phyloP scores from a whole-genome alignment of 2,888 invertebrate genomes.

The Dicroscelio sp. region DNA sequence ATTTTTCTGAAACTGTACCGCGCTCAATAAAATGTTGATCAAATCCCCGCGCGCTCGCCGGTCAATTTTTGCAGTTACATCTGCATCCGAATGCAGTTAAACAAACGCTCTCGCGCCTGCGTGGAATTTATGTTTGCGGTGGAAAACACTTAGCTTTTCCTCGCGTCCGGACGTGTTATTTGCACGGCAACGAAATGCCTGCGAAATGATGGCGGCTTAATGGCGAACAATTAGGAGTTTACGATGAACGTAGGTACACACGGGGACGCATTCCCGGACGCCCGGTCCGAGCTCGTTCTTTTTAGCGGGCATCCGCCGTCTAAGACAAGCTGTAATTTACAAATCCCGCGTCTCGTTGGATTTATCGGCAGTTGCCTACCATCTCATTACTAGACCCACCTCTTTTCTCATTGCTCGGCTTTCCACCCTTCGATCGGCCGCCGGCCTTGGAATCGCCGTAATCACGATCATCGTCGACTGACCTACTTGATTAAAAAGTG shows the following conservation, averaged over 20 bases:
- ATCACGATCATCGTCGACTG: constrained; percentile 88
- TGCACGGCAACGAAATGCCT: constrained; percentile 71
- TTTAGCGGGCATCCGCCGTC: constrained; percentile 78
- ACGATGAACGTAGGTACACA: constrained; percentile 76
- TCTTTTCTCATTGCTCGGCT: constrained; percentile 83
- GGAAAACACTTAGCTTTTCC: constrained; percentile 77
- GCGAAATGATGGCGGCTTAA: constrained; percentile 78
- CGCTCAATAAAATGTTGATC: not conserved
- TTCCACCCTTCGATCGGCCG: constrained; percentile 87
- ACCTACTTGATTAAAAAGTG: constrained; percentile 87
- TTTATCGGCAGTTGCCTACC: constrained; percentile 91
- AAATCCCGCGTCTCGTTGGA: constrained; percentile 91
- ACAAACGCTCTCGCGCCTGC: constrained; percentile 60
- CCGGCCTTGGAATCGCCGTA: constrained; percentile 88
- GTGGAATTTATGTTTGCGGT: constrained; percentile 62
- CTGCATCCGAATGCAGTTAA: constrained; percentile 20
- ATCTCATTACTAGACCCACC: constrained; percentile 91
- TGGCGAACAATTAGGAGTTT: constrained; percentile 82
- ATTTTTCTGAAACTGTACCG: no score
- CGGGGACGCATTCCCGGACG: constrained; percentile 72
- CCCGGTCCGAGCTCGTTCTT: constrained; percentile 77
- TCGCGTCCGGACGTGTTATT: constrained; percentile 66
- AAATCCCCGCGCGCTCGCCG: not conserved
- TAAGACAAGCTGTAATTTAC: constrained; percentile 91
- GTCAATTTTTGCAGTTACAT: not conserved